Percentiles rank a stretch among this genome's conserved stretches.
phyloP scores from a whole-genome alignment of 2,113 vertebrate genomes.

The Cranoglanis bouderius region DNA sequence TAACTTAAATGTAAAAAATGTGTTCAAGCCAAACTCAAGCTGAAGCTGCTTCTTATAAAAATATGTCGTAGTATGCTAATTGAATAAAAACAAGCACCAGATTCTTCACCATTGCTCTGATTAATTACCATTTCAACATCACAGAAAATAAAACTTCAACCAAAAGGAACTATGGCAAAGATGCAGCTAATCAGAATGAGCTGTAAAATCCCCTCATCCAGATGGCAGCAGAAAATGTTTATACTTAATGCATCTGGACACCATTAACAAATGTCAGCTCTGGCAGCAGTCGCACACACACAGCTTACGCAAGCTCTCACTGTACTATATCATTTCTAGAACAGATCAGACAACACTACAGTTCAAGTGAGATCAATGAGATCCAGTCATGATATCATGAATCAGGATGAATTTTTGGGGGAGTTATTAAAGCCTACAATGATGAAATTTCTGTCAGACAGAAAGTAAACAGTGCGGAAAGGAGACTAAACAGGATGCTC shows the following conservation, averaged over 20 bases:
- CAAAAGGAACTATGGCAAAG: constrained; percentile 17
- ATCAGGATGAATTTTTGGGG: neutral
- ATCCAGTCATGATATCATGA: neutral
- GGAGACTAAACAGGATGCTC: constrained; percentile 55
- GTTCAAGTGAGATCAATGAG: neutral
- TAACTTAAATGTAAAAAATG: neutral
- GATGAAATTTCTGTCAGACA: neutral
- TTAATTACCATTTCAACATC: constrained; percentile 1
- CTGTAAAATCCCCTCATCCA: constrained; percentile 16
- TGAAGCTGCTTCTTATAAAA: neutral
- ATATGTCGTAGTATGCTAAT: neutral
- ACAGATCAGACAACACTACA: neutral
- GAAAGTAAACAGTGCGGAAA: constrained; percentile 25
- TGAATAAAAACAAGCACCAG: neutral
- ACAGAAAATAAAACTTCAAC: neutral
- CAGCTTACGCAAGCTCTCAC: constrained; percentile 5
- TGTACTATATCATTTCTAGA: neutral
- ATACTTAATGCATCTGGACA: constrained; percentile 55
- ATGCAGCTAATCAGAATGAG: constrained; percentile 5
- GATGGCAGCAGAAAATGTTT: constrained; percentile 54
- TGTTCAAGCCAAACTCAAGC: neutral
- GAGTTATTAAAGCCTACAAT: neutral
- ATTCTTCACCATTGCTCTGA: neutral
- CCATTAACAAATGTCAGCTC: constrained; percentile 50
- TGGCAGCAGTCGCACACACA: constrained; percentile 6